These are phyloP conservation scores for Bombus balteatus DNA, from an alignment of 1,140 invertebrate genomes.

Conservation along the genomic window DNA sequence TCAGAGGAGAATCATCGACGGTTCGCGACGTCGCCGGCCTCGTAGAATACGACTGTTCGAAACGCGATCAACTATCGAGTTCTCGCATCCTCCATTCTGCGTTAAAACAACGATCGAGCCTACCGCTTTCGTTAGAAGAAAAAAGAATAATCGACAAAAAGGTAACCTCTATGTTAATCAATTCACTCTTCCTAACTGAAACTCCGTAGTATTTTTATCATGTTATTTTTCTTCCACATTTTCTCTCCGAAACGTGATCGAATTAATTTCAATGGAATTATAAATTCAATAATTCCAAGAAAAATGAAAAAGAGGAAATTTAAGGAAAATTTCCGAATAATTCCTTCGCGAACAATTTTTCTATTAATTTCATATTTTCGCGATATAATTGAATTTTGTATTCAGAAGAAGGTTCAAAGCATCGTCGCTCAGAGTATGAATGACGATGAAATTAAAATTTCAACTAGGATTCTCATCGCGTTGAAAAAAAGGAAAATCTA, in stretches of 20 bases:
- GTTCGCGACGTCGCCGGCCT: constrained; percentile 1
- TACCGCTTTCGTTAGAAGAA: not conserved
- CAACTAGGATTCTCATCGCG: not conserved
- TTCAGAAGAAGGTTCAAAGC: not conserved
- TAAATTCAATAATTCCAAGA: not conserved
- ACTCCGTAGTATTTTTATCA: too few relatives aligned
- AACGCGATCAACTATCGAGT: constrained; percentile 11
- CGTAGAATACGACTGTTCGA: not conserved
- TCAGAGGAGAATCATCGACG: not conserved
- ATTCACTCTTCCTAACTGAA: not conserved
- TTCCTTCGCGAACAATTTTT: not conserved
- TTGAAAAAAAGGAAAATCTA: not conserved
- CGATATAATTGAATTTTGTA: not conserved
- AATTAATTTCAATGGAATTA: not conserved
- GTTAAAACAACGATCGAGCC: not conserved
- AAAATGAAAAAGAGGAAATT: too few relatives aligned
- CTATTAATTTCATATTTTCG: not conserved
- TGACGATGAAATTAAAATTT: not conserved
- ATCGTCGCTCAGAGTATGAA: too few relatives aligned
- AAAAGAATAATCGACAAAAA: not conserved
- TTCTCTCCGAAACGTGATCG: not conserved
- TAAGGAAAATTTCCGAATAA: too few relatives aligned
- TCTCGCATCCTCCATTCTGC: constrained; percentile 6
- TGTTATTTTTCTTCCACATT: not conserved
- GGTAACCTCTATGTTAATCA: not conserved